Conservation (phyloP, 1,140 invertebrate species). For the Pogonognathellus flavescens region DNA sequence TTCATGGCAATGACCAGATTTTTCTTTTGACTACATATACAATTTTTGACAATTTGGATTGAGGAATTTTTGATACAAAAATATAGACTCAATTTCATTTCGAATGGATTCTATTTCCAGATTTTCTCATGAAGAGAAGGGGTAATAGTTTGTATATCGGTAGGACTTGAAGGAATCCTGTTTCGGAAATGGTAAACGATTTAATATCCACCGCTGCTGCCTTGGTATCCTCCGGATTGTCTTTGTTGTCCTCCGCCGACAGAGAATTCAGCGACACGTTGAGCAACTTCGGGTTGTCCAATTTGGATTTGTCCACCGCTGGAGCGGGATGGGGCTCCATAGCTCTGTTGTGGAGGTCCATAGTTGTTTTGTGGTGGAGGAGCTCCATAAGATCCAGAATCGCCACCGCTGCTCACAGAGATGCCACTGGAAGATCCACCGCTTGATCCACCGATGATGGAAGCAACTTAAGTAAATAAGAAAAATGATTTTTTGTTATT, state of each 20-base stretch:
- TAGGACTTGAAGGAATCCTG: neutral
- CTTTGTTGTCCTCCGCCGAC: neutral
- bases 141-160: neutral
- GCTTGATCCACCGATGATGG: conserved; percentile 9
- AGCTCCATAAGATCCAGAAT: too few species aligned
- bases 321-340: neutral
- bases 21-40: conserved; percentile 18
- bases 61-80: neutral
- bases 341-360: neutral
- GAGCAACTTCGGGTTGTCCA: conserved; percentile 24
- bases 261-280: conserved; percentile 19
- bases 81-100: neutral
- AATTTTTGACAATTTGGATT: neutral
- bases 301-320: neutral
- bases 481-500: neutral
- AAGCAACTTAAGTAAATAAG: conserved; percentile 9
- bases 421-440: neutral
- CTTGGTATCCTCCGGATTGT: neutral
- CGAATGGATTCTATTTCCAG: neutral
- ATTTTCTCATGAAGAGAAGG: neutral
- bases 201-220: conserved; percentile 20
- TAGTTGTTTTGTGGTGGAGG: neutral
- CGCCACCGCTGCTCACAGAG: neutral
- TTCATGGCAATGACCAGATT: conserved; percentile 22
- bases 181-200: neutral